Evolutionary conservation across 2,888 invertebrate species (phyloP), one percentile per base, ranked within the genome.

Genomic region (Ferrisia virgata): DNA sequence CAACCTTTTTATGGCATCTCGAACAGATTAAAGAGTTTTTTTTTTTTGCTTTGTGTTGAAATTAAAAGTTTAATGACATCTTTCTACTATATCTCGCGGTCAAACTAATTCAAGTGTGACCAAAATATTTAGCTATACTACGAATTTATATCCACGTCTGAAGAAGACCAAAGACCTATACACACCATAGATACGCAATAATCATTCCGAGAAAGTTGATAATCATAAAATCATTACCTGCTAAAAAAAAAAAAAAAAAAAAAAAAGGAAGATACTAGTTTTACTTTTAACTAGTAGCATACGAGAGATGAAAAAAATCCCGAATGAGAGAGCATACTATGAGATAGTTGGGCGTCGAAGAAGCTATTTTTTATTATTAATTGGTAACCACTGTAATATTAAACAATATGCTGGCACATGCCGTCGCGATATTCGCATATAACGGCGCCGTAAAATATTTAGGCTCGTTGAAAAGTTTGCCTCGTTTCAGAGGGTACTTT

Each of bases 41-140:
- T n/a, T 53, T 18, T 18, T 64, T 15, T 18, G 64, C 64, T 13
- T 64, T 64, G 64, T 64, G 28, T 64, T 13, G 64, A 64, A 64
- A 64, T 64, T 64, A 64, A 64, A 64, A 64, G 64, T 64, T 25
- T 64, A 64, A 64, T 64, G 64, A 64, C 64, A 64, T 64, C 64
- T 64, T 25, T 47, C 47, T 18, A 6, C n/a, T 4, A 53, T 53
- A 64, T 64, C 64, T 64, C 64, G 64, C 28, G 64, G 64, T 64
- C 64, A 64, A 64, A 64, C 13, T 64, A 28, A 64, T 64, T 64
- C 64, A 64, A 64, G 15, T 15, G 64, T 28, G 64, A 64, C 64
- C 64, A 64, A 64, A 64, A 64, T 64, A 64, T 64, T 64, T 28
- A 64, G n/a, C n/a, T n/a, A n/a, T n/a, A n/a, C n/a, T 53, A 53